Conservation (phyloP, 2,888 invertebrate species). For the Drosophila formosana region DNA sequence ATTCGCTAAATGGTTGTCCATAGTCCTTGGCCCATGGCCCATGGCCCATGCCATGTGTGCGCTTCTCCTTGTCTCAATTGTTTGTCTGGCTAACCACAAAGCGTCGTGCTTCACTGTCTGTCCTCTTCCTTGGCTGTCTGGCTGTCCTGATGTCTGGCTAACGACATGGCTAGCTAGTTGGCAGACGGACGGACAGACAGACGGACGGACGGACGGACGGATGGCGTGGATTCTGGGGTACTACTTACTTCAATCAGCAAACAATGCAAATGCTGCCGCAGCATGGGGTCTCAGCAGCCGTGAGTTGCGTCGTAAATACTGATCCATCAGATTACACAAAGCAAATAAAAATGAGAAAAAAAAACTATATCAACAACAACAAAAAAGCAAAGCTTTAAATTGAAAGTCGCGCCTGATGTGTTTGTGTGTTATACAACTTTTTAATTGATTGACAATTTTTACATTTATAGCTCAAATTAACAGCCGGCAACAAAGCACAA, state of each 20-base stretch:
- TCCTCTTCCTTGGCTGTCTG: conserved; percentile 9
- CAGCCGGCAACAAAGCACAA: conserved; percentile 38
- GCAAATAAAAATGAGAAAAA: conserved; percentile 22
- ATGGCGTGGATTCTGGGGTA: conserved; percentile 9
- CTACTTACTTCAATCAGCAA: conserved; percentile 54
- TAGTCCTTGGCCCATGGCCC: conserved; percentile 3
- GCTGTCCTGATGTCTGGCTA: not conserved
- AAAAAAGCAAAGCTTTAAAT: conserved; percentile 54
- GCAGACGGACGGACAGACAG: too few species aligned
- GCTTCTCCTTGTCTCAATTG: conserved; percentile 50
- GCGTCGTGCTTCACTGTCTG: conserved; percentile 2
- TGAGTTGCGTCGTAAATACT: conserved; percentile 21
- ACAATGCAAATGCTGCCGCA: conserved; percentile 51
- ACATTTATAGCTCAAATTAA: conserved; percentile 36
- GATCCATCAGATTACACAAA: conserved; percentile 23
- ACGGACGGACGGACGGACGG: too few species aligned
- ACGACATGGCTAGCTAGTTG: not conserved
- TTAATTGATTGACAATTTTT: conserved; percentile 74
- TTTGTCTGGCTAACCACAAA: conserved; percentile 22
- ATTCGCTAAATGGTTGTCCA: conserved; percentile 23
- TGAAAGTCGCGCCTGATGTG: conserved; percentile 83
- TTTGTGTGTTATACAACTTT: conserved; percentile 75
- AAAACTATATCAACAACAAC: conserved; percentile 27
- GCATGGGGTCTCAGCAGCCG: conserved; percentile 65
- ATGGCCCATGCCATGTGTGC: conserved; percentile 40